Evolutionary conservation across 1,140 invertebrate genomes (phyloP).

Genomic region (Amyelois transitella): DNA sequence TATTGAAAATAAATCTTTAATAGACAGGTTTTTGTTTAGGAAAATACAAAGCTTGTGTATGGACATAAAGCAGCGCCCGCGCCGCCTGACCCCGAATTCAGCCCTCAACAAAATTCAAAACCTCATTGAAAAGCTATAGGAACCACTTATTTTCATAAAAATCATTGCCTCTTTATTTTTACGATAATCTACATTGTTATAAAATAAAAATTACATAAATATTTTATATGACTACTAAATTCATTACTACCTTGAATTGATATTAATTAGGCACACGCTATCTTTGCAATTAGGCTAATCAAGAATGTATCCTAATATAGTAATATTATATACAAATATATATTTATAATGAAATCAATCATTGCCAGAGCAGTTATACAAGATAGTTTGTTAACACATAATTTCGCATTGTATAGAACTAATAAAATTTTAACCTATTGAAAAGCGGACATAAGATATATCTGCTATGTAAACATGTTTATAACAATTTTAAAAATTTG

Average conservation of each 20-base stretch:
- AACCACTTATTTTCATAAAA: neutral
- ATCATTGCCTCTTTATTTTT: neutral
- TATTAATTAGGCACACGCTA: no score
- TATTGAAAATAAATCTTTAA: conserved; percentile 33
- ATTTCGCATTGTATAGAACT: no score
- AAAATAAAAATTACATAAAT: neutral
- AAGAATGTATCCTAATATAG: no score
- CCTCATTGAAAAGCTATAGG: neutral
- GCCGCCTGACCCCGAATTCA: conserved; percentile 27
- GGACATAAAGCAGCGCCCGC: conserved; percentile 54
- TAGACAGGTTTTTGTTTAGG: conserved; percentile 33
- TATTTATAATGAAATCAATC: no score
- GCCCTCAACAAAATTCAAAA: neutral
- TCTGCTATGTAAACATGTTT: no score
- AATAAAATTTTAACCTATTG: no score
- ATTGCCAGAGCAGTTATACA: no score
- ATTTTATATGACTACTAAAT: neutral
- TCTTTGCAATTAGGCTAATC: no score
- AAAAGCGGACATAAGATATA: no score
- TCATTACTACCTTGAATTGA: neutral
- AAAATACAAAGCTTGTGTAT: conserved; percentile 42
- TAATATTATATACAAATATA: no score
- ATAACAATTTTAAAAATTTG: neutral
- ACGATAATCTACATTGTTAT: neutral
- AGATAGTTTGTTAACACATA: no score